Evolutionary conservation across 2,888 invertebrate species (phyloP), one percentile per base, ranked within the genome.

Genomic region (Drosophila glabriapex): DNA sequence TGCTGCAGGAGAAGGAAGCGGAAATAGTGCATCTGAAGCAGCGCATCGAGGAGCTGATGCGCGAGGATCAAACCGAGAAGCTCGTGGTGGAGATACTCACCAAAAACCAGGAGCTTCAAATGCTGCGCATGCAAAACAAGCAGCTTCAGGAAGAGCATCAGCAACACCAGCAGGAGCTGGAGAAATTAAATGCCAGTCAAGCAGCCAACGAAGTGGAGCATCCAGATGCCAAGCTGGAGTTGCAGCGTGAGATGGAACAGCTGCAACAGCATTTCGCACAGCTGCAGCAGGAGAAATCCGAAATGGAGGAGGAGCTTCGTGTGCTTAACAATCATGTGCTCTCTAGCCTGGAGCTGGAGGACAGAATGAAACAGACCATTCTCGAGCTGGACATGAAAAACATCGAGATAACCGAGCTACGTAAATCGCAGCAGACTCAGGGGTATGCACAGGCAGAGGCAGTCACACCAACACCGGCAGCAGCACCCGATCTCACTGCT

Each of bases 101-200:
- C 33, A 92, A 93, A 76, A 92, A 94, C 31, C 93, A 94, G 75
- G 94, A 94, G 77, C 89, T 94, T 25, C 94, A 94, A 64, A 66
- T 83, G 70, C 80, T 94, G 53, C 93, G 92, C 73, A 88, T 90
- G 68, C 94, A 94, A 85, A 87, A 94, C 3, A 92, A 93, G 49
- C 94, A 94, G 22, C 78, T 94, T 39, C 93, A 94, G 76, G 92
- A 91, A 39, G 93, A 93, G 29, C 92, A 92, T 33, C 93, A 93
- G n/a, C 75, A 91, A 16, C 33, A 31, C 2, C 93, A 94, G 73
- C 91, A 89, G 16, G 92, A 93, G 28, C 92, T 94, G 74, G 91
- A 89, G n/a, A 92, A 92, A 29, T 62, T n/a, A n/a, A 52, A 60
- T 19, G 16, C 29, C 14, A 19, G 31, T 12, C 29, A 41, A 19